Percentiles rank a stretch among this genome's conserved stretches.
phyloP scores from a whole-genome alignment of 2,888 invertebrate genomes.

The Apeira syringaria region DNA sequence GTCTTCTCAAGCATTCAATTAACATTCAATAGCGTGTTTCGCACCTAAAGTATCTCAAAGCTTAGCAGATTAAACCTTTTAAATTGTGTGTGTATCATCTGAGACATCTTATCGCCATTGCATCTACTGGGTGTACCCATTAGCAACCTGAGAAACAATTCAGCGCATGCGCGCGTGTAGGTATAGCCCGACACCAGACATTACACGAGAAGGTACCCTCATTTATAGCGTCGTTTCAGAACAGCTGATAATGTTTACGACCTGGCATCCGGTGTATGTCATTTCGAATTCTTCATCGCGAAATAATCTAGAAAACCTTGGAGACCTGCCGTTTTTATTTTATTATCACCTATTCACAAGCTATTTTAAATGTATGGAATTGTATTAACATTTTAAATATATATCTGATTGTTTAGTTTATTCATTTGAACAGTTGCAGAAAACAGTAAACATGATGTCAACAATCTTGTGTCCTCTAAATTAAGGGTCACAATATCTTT shows the following conservation, averaged over 20 bases:
- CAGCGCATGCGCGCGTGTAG: slow-evolving; percentile 68
- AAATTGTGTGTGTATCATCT: slow-evolving; percentile 6
- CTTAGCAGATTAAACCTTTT: neutral
- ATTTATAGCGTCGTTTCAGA: slow-evolving; percentile 48
- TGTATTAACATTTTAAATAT: slow-evolving; percentile 29
- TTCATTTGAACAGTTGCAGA: slow-evolving; percentile 13
- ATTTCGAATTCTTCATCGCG: slow-evolving; percentile 41
- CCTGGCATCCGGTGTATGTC: slow-evolving; percentile 48
- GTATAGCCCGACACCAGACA: slow-evolving; percentile 50
- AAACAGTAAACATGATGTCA: slow-evolving; percentile 31
- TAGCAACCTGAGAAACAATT: slow-evolving; percentile 30
- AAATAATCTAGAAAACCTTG: slow-evolving; percentile 34
- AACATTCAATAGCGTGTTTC: too few relatives aligned
- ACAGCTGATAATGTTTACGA: slow-evolving; percentile 54
- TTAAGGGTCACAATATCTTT: slow-evolving; percentile 15
- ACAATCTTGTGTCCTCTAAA: slow-evolving; percentile 31
- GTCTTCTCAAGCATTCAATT: too few relatives aligned
- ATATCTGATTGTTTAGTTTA: neutral
- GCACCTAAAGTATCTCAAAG: too few relatives aligned
- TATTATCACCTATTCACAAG: slow-evolving; percentile 27
- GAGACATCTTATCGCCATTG: slow-evolving; percentile 4
- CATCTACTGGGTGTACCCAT: slow-evolving; percentile 6
- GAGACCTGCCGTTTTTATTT: slow-evolving; percentile 31
- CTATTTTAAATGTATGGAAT: slow-evolving; percentile 10
- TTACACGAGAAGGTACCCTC: slow-evolving; percentile 53